Evolutionary conservation across 2,888 invertebrate genomes (phyloP).

Genomic region (Acanthococcus lagerstroemiae): DNA sequence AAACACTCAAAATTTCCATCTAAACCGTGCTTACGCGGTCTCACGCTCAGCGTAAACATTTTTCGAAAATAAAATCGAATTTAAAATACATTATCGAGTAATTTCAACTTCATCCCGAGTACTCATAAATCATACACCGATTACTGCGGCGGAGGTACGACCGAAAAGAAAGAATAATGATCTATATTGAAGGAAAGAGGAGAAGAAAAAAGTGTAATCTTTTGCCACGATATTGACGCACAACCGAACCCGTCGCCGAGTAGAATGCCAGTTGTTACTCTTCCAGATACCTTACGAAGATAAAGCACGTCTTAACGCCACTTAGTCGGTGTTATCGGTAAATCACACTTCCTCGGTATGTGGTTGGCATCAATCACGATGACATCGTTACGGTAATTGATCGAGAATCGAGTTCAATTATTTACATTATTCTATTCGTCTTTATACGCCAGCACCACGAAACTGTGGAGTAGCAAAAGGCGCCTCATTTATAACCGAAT

Average conservation of each 20-base stretch:
- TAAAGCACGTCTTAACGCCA: conserved; percentile 25
- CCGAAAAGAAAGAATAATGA: background rate
- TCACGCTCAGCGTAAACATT: too few species aligned
- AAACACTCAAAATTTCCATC: too few species aligned
- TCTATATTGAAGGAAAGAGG: background rate
- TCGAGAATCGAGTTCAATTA: conserved; percentile 25
- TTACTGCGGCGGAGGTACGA: background rate
- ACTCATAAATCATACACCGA: conserved; percentile 18
- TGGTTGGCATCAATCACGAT: conserved; percentile 17
- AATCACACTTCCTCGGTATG: conserved; percentile 17
- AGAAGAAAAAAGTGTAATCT: background rate
- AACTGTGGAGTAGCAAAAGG: too few species aligned
- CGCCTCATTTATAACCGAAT: too few species aligned
- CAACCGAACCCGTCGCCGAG: background rate
- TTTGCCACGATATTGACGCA: conserved; percentile 4
- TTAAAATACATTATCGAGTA: conserved; percentile 21
- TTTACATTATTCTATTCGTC: conserved; percentile 17
- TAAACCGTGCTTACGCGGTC: too few species aligned
- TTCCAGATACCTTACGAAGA: conserved; percentile 12
- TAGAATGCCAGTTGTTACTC: too few species aligned
- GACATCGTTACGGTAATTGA: conserved; percentile 22
- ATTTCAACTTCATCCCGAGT: conserved; percentile 20
- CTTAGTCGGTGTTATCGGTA: conserved; percentile 14
- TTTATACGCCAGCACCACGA: too few species aligned
- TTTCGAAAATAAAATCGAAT: too few species aligned